Evolutionary conservation across 2,797 vertebrate genomes (phyloP), one percentile per base, ranked within the genome.

Genomic region (Pagetopsis macropterus): DNA sequence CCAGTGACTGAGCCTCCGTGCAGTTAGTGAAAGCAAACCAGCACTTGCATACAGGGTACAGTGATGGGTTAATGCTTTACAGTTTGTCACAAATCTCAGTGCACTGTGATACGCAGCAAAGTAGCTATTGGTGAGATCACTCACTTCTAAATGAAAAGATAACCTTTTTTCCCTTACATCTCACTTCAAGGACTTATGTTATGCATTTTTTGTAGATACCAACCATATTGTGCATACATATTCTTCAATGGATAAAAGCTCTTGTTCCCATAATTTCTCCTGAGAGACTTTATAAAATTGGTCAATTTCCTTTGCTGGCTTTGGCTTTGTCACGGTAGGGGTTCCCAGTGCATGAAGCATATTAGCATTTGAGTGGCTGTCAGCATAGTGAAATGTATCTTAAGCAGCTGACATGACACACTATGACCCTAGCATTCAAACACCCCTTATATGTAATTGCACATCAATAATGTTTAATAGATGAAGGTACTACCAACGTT

Each of bases 161-260:
- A 41, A 0, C 7, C 2, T 63, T 50, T 75, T 81, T 89, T 87
- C 78, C 72, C 84, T 85, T 65, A 81, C 75, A 70, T 75, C 74
- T 75, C 61, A 56, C 58, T 68, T 64, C 23, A 52, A 63, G n/a
- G 72, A 73, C 57, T 46, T 72, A 33, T 88, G 76, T 81, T 84
- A 31, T 79, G 65, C 54, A 65, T 85, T 76, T 84, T 79, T 80
- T 84, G 76, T 84, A 77, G 78, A 86, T 77, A 87, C 75, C 67
- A 69, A 57, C 50, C 49, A 54, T 51, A 78, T 65, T 77, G 55
- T 55, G 58, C 45, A 65, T 77, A 46, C 61, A 75, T 52, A 23
- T 48, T 76, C 60, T 27, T 66, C 56, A 61, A 3, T 45, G 60
- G 56, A 60, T 73, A 67, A 69, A 72, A 67, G 33, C 40, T 50